These are phyloP conservation scores for Gerris buenoi DNA, from an alignment of 1,140 invertebrate genomes.

Conservation along the genomic window DNA sequence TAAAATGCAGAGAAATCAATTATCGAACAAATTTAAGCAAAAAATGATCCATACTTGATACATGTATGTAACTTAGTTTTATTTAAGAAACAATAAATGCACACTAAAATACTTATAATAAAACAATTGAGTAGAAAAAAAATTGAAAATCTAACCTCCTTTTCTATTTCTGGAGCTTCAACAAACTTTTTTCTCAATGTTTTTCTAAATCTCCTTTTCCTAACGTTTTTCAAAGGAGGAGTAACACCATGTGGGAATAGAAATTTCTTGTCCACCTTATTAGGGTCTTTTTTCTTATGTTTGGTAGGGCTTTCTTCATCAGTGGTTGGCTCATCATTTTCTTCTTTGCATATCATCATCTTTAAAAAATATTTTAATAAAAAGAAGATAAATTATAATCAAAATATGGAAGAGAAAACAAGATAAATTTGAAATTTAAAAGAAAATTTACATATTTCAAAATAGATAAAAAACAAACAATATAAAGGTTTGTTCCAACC, in stretches of 20 bases:
- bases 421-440: background rate
- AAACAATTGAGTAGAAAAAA: no score
- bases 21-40: no score
- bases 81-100: no score
- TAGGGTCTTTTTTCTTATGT: conserved; percentile 77
- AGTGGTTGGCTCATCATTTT: conserved; percentile 55
- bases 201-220: conserved; percentile 83
- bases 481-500: no score
- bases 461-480: no score
- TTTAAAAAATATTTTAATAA: conserved; percentile 24
- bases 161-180: conserved; percentile 94
- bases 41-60: no score
- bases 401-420: no score
- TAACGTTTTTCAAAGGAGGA: conserved; percentile 86
- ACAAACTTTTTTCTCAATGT: conserved; percentile 92
- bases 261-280: conserved; percentile 88
- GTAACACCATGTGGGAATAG: conserved; percentile 86
- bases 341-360: conserved; percentile 72
- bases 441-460: no score
- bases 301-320: conserved; percentile 71
- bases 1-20: no score
- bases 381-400: no score
- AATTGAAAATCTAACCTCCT: conserved; percentile 70
- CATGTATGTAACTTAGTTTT: no score
- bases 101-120: no score